Evolutionary conservation across 2,888 invertebrate species (phyloP), one percentile per base, ranked within the genome.

Genomic region (Flabesymbios commensalis): DNA sequence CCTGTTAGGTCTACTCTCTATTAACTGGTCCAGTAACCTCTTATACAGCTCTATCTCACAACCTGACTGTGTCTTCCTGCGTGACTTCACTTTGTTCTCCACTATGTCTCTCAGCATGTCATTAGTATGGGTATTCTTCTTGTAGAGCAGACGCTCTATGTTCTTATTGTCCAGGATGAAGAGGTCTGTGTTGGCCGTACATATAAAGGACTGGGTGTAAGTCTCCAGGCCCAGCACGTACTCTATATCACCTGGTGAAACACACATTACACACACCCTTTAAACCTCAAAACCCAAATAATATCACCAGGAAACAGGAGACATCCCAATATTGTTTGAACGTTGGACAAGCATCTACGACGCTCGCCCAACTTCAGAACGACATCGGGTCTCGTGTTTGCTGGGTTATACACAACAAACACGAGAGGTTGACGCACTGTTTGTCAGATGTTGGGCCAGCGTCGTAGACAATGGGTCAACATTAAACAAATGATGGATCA

Each of bases 91-190:
- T 52, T 74, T 75, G 1, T 65, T 70, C 57, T 72, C 70, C 1
- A 73, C 69, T 19, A 61, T 58, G 1, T 68, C 60, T 47, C 67
- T 69, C 59, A 76, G 70, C 51, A 68, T 64, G 1, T 64, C 62
- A 10, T 74, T 55, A 1, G 74, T 72, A 14, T 66, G 56, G 1
- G 68, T 60, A 53, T 68, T 64, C 43, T 67, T 70, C 59, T 68
- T 73, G 47, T 55, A 53, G 43, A 73, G 59, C 3, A 75, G 61
- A 26, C 74, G 52, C n/a, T 74, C 74, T 36, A 74, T 69, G 42
- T 69, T 66, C 47, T 71, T 67, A 3, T 29, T 59, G 33, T 71
- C 68, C 14, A 76, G 53, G 5, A 69, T 55, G 58, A 69, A 72
- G n/a, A 72, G 63, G 28, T 71, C 73, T 24, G 74, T 74, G 1